phyloP scores from a whole-genome alignment of 2,113 vertebrate species.

The Petrocephalus zakoni region DNA sequence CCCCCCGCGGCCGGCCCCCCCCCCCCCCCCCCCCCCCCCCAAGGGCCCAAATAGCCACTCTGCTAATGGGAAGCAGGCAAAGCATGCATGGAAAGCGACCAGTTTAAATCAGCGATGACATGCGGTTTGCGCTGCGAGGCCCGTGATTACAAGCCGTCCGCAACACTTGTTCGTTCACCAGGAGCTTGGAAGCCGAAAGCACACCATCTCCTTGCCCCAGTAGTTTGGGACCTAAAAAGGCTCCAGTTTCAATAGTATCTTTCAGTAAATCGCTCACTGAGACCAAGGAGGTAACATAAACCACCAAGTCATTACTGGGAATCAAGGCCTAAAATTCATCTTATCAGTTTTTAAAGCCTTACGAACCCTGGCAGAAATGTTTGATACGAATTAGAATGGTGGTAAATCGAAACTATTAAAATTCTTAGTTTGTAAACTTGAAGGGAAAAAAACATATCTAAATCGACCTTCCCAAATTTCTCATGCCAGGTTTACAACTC shows the following conservation, averaged over 20 bases:
- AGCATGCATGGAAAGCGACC: conserved; percentile 45
- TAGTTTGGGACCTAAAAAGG: neutral
- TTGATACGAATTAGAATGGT: neutral
- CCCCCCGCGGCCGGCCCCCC: too few species aligned
- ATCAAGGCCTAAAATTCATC: neutral
- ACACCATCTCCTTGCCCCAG: neutral
- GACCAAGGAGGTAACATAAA: neutral
- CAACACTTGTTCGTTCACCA: neutral
- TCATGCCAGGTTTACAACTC: neutral
- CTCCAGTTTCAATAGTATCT: neutral
- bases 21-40: too few species aligned
- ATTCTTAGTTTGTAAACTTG: neutral
- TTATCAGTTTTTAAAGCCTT: neutral
- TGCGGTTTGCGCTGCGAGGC: conserved; percentile 45
- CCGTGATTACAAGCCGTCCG: conserved; percentile 9
- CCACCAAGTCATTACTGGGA: neutral
- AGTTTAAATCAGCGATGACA: conserved; percentile 52
- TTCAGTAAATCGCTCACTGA: neutral
- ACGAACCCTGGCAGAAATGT: neutral
- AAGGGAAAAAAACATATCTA: neutral
- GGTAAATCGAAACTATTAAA: neutral
- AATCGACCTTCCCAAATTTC: neutral
- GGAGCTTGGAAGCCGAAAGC: neutral
- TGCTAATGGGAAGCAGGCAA: conserved; percentile 38
- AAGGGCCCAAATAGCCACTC: conserved; percentile 16